Evolutionary conservation across 2,888 invertebrate species (phyloP).

Genomic region (Pammene aurita): DNA sequence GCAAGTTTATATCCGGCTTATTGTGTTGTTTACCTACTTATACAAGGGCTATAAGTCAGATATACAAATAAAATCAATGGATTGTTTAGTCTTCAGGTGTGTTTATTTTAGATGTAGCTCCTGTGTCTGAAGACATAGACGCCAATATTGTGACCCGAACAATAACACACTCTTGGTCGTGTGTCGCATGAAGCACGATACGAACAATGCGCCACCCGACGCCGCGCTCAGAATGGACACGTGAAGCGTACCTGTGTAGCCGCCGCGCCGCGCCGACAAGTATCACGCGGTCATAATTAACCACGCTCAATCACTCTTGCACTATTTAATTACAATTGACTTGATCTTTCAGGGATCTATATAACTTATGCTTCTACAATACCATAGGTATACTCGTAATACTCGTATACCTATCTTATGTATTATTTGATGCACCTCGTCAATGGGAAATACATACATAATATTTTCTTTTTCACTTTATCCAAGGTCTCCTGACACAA

Average conservation of each 20-base stretch:
- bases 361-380: too few relatives aligned
- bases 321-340: constrained; percentile 20
- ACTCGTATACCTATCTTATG: too few relatives aligned
- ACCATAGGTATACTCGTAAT: too few relatives aligned
- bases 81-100: constrained; percentile 21
- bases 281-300: constrained; percentile 27
- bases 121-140: constrained; percentile 20
- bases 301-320: constrained; percentile 22
- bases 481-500: too few relatives aligned
- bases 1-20: too few relatives aligned
- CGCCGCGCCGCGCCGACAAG: background rate
- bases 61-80: background rate
- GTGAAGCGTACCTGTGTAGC: constrained; percentile 13
- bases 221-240: constrained; percentile 30
- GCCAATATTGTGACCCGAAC: constrained; percentile 32
- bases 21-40: too few relatives aligned
- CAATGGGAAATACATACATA: too few relatives aligned
- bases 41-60: too few relatives aligned
- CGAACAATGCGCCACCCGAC: constrained; percentile 40
- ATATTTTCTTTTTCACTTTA: too few relatives aligned
- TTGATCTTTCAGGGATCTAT: background rate
- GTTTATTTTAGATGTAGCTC: constrained; percentile 25
- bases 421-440: too few relatives aligned
- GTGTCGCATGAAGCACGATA: constrained; percentile 27
- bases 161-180: constrained; percentile 31